Conservation (phyloP, 2,113 vertebrate species). For the Loxodonta africana region DNA sequence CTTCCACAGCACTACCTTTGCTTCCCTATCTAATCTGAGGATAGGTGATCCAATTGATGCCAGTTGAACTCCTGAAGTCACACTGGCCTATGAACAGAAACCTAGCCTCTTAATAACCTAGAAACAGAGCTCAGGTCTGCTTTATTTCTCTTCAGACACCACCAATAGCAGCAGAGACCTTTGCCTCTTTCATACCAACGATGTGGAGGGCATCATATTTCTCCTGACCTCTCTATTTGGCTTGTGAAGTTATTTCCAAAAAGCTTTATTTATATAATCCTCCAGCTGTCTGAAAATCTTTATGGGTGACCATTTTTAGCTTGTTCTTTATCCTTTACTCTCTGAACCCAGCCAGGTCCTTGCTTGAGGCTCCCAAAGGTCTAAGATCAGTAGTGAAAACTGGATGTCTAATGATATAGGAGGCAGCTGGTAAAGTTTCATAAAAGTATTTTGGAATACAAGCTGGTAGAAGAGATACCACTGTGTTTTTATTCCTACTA, state of each 20-base stretch:
- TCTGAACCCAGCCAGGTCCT: slow-evolving; percentile 71
- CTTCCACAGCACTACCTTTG: not conserved
- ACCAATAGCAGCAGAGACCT: slow-evolving; percentile 66
- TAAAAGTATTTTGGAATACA: slow-evolving; percentile 84
- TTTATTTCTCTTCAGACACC: slow-evolving; percentile 63
- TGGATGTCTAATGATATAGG: slow-evolving; percentile 62
- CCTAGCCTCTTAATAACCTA: slow-evolving; percentile 28
- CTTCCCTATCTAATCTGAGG: not conserved
- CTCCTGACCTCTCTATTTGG: slow-evolving; percentile 68
- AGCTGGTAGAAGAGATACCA: slow-evolving; percentile 75
- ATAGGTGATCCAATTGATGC: not conserved
- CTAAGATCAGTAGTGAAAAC: slow-evolving; percentile 69
- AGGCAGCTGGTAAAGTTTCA: slow-evolving; percentile 75
- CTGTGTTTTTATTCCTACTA: slow-evolving; percentile 82
- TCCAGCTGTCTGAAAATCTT: slow-evolving; percentile 78
- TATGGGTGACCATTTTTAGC: slow-evolving; percentile 74
- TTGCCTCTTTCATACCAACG: slow-evolving; percentile 43
- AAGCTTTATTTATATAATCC: slow-evolving; percentile 80
- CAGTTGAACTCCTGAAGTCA: slow-evolving; percentile 29
- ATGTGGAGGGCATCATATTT: slow-evolving; percentile 62
- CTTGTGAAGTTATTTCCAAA: slow-evolving; percentile 76
- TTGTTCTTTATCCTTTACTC: slow-evolving; percentile 73
- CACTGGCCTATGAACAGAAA: slow-evolving; percentile 60
- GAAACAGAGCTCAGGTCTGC: slow-evolving; percentile 50
- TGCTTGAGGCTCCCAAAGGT: slow-evolving; percentile 48